Conservation (phyloP, 2,113 vertebrate genomes). For the Columba livia region DNA sequence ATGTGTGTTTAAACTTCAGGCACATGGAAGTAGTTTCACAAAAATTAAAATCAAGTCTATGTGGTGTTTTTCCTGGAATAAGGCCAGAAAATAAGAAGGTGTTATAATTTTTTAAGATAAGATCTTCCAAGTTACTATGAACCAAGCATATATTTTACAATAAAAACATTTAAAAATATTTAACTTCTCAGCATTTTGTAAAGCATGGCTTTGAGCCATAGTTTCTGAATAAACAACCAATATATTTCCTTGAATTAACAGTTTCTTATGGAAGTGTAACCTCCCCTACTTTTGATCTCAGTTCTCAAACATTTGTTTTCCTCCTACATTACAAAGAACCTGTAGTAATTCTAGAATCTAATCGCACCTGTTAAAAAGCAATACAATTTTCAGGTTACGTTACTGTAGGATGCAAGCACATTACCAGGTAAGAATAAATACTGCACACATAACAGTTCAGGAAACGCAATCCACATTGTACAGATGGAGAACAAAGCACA, state of each 20-base stretch:
- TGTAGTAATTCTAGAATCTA: neutral
- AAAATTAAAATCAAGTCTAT: neutral
- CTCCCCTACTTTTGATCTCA: neutral
- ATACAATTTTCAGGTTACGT: neutral
- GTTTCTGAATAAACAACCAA: neutral
- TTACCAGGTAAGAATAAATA: neutral
- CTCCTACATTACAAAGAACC: neutral
- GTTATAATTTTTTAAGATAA: neutral
- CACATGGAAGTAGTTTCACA: neutral
- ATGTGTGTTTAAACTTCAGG: neutral
- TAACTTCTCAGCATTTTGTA: neutral
- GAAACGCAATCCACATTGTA: neutral
- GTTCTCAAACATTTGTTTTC: neutral
- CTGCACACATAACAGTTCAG: neutral
- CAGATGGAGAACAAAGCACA: neutral
- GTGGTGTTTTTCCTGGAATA: neutral
- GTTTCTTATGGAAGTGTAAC: neutral
- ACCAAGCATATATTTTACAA: neutral
- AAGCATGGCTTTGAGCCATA: neutral
- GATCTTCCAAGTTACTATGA: neutral
- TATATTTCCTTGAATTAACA: neutral
- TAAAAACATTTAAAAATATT: neutral
- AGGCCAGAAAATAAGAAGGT: neutral
- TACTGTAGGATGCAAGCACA: neutral
- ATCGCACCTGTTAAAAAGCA: neutral